Evolutionary conservation across 2,797 vertebrate genomes (phyloP).

Genomic region (Hippoglossus hippoglossus): DNA sequence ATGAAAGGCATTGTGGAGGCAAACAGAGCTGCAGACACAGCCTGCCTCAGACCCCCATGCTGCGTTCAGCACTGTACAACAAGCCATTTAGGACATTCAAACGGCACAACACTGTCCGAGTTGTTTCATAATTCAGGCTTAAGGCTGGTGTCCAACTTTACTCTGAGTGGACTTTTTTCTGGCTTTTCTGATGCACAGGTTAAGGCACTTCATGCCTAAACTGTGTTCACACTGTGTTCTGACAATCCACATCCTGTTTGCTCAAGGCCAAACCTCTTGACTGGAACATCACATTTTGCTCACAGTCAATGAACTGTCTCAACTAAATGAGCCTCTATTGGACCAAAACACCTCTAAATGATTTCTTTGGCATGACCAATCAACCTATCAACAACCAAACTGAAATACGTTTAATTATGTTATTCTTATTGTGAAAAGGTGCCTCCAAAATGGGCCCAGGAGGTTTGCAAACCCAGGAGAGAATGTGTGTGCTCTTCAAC

Average conservation of each 20-base stretch:
- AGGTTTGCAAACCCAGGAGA: background rate
- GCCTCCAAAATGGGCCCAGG: background rate
- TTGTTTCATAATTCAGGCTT: slow-evolving; percentile 41
- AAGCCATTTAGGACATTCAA: slow-evolving; percentile 68
- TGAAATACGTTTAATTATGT: slow-evolving; percentile 4
- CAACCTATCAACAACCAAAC: slow-evolving; percentile 18
- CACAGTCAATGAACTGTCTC: slow-evolving; percentile 17
- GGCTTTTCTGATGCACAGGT: slow-evolving; percentile 47
- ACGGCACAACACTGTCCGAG: slow-evolving; percentile 32
- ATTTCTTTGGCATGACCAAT: slow-evolving; percentile 10
- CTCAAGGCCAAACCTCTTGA: slow-evolving; percentile 42
- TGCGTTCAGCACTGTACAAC: slow-evolving; percentile 69
- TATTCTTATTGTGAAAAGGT: background rate
- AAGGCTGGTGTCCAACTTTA: slow-evolving; percentile 38
- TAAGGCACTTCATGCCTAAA: slow-evolving; percentile 43
- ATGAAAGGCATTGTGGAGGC: slow-evolving; percentile 77
- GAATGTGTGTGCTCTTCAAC: background rate
- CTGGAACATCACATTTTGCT: slow-evolving; percentile 41
- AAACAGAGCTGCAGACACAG: slow-evolving; percentile 69
- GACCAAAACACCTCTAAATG: slow-evolving; percentile 7
- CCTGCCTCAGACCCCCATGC: slow-evolving; percentile 65
- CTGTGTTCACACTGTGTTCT: slow-evolving; percentile 30
- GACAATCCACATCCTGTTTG: slow-evolving; percentile 47
- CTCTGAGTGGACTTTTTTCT: slow-evolving; percentile 3
- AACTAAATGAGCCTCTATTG: slow-evolving; percentile 42